Evolutionary conservation across 2,113 vertebrate genomes (phyloP), one percentile per base, ranked within the genome.

Genomic region (Pluvialis apricaria): DNA sequence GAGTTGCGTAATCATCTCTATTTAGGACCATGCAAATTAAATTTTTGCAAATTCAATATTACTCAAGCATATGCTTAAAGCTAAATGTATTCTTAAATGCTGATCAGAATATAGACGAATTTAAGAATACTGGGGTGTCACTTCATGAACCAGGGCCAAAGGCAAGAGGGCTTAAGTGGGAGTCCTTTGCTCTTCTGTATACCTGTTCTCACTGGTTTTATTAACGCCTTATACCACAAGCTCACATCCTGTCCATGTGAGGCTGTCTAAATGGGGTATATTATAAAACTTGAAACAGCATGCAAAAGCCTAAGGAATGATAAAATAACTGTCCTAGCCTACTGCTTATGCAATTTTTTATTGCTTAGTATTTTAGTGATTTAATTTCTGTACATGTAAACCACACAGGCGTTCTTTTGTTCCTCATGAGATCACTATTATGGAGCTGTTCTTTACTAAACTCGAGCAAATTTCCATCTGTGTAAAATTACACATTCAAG

Each of bases 401-500:
- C 58, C 19, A 47, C 25, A 32, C 10, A 24, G 25, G 29, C 49
- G 86, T 96, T 68, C 60, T 68, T 96, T 96, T 87, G 45, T 66
- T 92, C 71, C 58, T 93, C 71, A 62, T 88, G 70, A 82, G 70
- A 77, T 77, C 58, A 58, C 40, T 34, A 19, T 49, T 61, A 49
- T 32, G 51, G 52, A 92, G 65, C 44, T 79, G 47, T 36, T 90
- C 49, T 79, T 85, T 83, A 82, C 80, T 85, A 86, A 91, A 88
- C 45, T 79, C 2, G 1, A 90, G 49, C 34, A 66, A 92, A 82
- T 80, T 93, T 93, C 85, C 54, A 83, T 90, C 90, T 95, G 54
- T 90, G 62, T 80, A 85, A 93, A 94, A 90, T 88, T 93, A 85
- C 58, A 93, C 58, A 70, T 94, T 91, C 31, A 80, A 83, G 88